Base-by-base conservation (phyloP, 92 coral and sea anemone genomes). In the Epizoanthus stellaris region DNA sequence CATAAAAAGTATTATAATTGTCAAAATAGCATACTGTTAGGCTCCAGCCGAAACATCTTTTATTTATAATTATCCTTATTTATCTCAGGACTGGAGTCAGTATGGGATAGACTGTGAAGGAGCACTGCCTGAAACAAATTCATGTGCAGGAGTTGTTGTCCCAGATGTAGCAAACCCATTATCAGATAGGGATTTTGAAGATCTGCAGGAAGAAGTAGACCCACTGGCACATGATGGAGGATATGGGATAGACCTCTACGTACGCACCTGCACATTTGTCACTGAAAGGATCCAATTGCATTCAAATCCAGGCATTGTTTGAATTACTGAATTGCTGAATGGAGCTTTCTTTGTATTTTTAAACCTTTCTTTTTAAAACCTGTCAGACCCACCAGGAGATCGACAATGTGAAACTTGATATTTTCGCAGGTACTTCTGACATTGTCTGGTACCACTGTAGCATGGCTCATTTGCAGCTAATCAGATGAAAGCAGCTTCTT, bases 71-170 rank as follows among this genome's bases (percentile, higher is more conserved):
- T 30, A 38, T 38, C 42, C 7, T 61, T 38, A 47, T 43, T 21
- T 71, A 64, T 58, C 45, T 13, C 56, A 90, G 93, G 87, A 87
- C 58, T 69, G 82, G 91, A 82, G 77, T 88, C 75, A 88, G 69
- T 91, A 82, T 88, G 94, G 94, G 20, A 91, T 91, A 21, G 94
- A 91, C 70, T 77, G 80, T 21, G 94, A 88, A 36, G 94, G 91
- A 52, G 76, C 43, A 77, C 70, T 77, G 57, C 88, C 91, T 40
- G 83, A 80, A 63, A 63, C 61, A 65, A 88, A 83, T 47, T 39
- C 69, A 45, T 15, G 15, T 70, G 86, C 30, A 71, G 75, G 45
- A 42, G 77, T 47, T 65, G 88, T 34, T 53, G 75, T 85, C 57
- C 89, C 73, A 69, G 92, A 80, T 12, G 57, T 84, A 14, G 36